Base-by-base conservation (phyloP, 2,113 vertebrate species). In the Pseudonaja textilis region DNA sequence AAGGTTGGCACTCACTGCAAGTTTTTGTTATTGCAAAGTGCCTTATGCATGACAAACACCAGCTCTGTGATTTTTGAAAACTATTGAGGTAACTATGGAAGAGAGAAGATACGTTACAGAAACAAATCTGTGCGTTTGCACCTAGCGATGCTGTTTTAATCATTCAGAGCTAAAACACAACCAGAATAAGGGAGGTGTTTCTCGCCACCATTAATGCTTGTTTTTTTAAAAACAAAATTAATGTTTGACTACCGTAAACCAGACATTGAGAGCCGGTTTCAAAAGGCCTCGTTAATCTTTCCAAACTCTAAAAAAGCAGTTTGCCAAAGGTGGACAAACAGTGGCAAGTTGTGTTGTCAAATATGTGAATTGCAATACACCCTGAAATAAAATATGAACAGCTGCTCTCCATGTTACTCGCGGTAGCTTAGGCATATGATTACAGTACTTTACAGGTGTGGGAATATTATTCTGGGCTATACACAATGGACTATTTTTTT, bases 1-100 rank as follows among this genome's bases (percentile, higher is more conserved):
- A 59, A 69, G 50, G 39, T 97, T 97, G 97, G 97, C 97, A 98
- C 97, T 97, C 97, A 8, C 47, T 96, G 93, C 86, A 89, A 96
- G 89, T 59, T 89, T 95, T 96, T 93, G 91, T 97, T 97, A 98
- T 94, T 97, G 96, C 96, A 97, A 94, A 95, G 92, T 95, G 93
- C 93, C 42, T 81, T 93, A 81, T 0, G 85, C 94, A 50, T 54
- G 92, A 96, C 94, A 93, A 93, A 26, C 94, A 94, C 14, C 86
- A 3, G 87, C 59, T 93, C 94, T 93, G 45, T 93, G 74, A 22
- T 90, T 0, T 0, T 85, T 0, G 0, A 93, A 88, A 64, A 26
- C 61, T 18, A 23, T 25, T 94, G 95, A 92, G 26, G 64, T 81
- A 97, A 93, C 94, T 91, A 93, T n/a, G 23, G 59, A 92, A 50